These are phyloP conservation scores for Sylvia borin DNA, from an alignment of 2,797 vertebrate genomes.

Conservation along the genomic window DNA sequence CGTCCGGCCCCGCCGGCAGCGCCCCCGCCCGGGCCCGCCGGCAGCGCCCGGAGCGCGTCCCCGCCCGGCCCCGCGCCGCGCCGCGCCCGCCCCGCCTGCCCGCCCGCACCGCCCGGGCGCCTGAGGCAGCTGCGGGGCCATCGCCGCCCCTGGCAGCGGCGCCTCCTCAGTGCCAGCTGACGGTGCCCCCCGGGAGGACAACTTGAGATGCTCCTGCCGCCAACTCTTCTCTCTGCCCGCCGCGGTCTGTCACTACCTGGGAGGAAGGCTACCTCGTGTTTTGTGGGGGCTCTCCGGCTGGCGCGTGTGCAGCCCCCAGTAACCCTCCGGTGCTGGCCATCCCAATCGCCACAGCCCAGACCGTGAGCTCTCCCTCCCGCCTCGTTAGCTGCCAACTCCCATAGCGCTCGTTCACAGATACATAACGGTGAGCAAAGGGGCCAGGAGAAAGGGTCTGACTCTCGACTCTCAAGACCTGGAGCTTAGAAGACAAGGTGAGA, in stretches of 20 bases:
- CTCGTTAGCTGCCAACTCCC: neutral
- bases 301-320: accelerated
- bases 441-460: neutral
- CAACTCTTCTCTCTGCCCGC: neutral
- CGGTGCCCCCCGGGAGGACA: too few species aligned
- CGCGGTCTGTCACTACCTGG: accelerated
- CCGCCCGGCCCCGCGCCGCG: neutral
- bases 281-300: neutral
- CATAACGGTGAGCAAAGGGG: accelerated
- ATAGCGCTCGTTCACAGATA: accelerated
- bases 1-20: neutral
- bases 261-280: neutral
- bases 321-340: accelerated
- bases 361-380: accelerated
- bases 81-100: neutral
- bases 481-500: neutral
- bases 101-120: too few species aligned
- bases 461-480: neutral
- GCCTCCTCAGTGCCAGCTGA: neutral
- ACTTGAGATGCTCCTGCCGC: neutral
- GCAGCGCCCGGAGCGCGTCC: neutral
- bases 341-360: neutral
- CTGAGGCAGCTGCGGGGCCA: neutral
- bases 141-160: accelerated
- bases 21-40: neutral